Evolutionary conservation across 2,888 invertebrate genomes (phyloP).

Genomic region (Rhopalosiphum nymphaeae): DNA sequence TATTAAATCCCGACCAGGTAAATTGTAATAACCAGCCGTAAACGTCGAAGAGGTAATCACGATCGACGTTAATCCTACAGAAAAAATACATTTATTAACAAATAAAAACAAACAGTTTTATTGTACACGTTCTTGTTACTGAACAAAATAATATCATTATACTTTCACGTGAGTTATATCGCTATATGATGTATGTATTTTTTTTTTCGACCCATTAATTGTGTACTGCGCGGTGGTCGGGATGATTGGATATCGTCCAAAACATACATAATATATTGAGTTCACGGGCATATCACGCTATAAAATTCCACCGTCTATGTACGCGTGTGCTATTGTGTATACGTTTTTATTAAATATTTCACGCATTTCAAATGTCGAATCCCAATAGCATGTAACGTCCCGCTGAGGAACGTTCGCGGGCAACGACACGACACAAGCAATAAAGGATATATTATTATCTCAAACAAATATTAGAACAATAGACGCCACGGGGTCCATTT

Average conservation of each 20-base stretch:
- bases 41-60: background rate
- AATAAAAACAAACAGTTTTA: background rate
- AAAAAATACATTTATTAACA: background rate
- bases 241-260: background rate
- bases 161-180: background rate
- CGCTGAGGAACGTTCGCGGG: background rate
- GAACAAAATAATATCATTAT: background rate
- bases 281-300: background rate
- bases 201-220: background rate
- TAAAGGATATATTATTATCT: background rate
- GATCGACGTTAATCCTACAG: background rate
- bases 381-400: slow-evolving; percentile 10
- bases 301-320: background rate
- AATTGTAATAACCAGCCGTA: background rate
- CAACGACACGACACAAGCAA: background rate
- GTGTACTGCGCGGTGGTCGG: background rate
- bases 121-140: background rate
- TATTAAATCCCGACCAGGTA: background rate
- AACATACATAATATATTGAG: background rate
- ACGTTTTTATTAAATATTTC: background rate
- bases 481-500: slow-evolving; percentile 5
- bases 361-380: background rate
- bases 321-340: background rate
- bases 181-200: background rate
- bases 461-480: slow-evolving; percentile 1